Evolutionary conservation across 2,113 vertebrate genomes (phyloP).

Genomic region (Otus sunia): DNA sequence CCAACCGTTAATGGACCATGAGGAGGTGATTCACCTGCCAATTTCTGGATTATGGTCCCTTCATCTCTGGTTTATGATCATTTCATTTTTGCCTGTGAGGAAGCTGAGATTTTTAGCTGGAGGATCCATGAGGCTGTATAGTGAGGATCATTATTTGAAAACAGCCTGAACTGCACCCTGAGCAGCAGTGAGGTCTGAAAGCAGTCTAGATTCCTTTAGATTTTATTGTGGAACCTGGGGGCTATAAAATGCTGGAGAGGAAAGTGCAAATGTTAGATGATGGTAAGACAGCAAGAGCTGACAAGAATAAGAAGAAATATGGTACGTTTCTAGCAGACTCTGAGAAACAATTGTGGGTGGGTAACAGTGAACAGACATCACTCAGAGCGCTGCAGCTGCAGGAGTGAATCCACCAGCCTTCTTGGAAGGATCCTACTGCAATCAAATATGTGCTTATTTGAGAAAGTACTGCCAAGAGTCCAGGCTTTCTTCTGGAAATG

Average conservation of each 20-base stretch:
- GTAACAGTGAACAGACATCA: not conserved
- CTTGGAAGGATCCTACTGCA: not conserved
- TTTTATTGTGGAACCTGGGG: not conserved
- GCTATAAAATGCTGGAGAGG: not conserved
- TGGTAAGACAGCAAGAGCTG: not conserved
- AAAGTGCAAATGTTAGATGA: not conserved
- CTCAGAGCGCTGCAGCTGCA: not conserved
- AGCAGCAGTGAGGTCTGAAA: not conserved
- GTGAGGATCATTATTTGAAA: not conserved
- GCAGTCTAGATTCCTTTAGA: not conserved
- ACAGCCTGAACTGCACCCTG: not conserved
- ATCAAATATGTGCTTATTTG: not conserved
- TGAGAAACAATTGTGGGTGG: not conserved
- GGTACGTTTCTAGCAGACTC: not conserved
- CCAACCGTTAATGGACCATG: not conserved
- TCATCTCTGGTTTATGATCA: not conserved
- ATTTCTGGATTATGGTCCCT: not conserved
- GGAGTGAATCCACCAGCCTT: constrained; percentile 1
- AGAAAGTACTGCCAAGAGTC: constrained; percentile 23
- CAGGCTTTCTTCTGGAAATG: not conserved
- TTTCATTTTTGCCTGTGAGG: not conserved
- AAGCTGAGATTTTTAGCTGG: not conserved
- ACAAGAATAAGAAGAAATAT: not conserved
- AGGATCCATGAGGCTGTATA: not conserved
- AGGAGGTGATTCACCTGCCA: not conserved